These are phyloP conservation scores for Calliphora vicina DNA, from an alignment of 1,140 invertebrate genomes.

Conservation along the genomic window DNA sequence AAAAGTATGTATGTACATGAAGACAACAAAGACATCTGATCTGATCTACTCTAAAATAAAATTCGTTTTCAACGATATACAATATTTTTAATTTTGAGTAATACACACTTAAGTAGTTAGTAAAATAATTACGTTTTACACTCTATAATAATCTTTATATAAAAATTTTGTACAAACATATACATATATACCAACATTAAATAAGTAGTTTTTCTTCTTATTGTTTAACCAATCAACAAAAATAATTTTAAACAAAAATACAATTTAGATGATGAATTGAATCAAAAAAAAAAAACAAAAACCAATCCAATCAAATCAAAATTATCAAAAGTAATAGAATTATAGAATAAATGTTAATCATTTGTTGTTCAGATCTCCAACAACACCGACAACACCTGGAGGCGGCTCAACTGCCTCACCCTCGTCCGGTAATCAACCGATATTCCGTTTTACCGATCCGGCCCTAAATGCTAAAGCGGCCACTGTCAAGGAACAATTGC, in stretches of 20 bases:
- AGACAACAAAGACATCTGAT: no score
- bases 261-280: neutral
- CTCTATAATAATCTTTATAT: no score
- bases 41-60: no score
- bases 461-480: constrained; percentile 85
- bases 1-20: no score
- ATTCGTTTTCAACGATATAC: no score
- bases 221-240: neutral
- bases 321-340: constrained; percentile 1
- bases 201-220: neutral
- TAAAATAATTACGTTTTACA: neutral
- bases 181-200: no score
- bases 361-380: constrained; percentile 68
- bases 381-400: constrained; percentile 69
- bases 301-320: no score
- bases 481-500: constrained; percentile 93
- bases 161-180: no score
- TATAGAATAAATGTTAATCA: constrained; percentile 40
- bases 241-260: neutral
- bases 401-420: constrained; percentile 60
- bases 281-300: neutral
- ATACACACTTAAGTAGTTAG: neutral
- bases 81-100: no score
- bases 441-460: constrained; percentile 88
- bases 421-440: constrained; percentile 64